Percentiles rank a stretch among this genome's conserved stretches.
Conservation (phyloP, 2,113 vertebrate genomes). For the Dermatemys mawii region DNA sequence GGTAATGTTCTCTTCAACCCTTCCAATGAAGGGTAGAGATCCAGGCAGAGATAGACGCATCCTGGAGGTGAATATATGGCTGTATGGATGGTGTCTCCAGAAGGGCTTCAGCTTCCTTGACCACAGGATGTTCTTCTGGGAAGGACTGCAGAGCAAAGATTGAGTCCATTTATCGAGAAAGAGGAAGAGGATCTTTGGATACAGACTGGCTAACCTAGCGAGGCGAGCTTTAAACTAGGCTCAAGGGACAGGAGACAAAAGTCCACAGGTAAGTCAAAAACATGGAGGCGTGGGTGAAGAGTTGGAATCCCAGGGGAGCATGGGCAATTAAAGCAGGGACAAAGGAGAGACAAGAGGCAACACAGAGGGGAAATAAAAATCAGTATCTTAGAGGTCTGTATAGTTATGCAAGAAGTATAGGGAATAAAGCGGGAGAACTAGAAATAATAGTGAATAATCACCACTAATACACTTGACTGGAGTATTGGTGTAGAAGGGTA, state of each 20-base stretch:
- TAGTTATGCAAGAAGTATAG: background rate
- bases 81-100: background rate
- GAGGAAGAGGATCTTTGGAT: background rate
- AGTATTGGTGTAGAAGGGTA: background rate
- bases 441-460: background rate
- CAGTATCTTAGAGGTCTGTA: background rate
- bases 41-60: background rate
- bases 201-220: too few relatives aligned
- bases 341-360: background rate
- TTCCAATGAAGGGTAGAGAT: too few relatives aligned
- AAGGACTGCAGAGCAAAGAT: background rate
- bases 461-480: background rate
- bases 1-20: background rate
- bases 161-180: background rate
- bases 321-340: background rate
- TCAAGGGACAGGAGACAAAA: background rate
- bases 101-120: too few relatives aligned
- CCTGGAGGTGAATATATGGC: background rate
- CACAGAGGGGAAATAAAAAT: background rate
- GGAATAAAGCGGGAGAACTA: background rate
- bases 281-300: background rate
- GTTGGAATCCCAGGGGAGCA: background rate
- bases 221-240: background rate
- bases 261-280: background rate
- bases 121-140: background rate